phyloP scores from a whole-genome alignment of 1,140 invertebrate species.

The Drosophila lini region DNA sequence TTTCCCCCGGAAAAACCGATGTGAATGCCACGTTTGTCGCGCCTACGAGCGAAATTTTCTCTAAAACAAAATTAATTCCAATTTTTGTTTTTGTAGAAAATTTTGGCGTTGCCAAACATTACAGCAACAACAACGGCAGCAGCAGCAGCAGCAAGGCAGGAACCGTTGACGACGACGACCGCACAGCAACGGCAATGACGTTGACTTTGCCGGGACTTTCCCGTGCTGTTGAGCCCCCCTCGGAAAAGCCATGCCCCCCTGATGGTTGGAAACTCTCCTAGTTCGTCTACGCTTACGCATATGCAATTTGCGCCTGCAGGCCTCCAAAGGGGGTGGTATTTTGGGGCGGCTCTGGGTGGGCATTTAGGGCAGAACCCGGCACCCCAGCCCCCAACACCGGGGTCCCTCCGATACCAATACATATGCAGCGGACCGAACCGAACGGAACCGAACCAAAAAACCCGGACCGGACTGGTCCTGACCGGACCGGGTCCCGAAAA shows the following conservation, averaged over 20 bases:
- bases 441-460: slow-evolving; percentile 24
- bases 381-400: neutral
- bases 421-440: slow-evolving; percentile 41
- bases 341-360: slow-evolving; percentile 3
- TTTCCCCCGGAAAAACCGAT: slow-evolving; percentile 3
- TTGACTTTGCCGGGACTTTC: slow-evolving; percentile 68
- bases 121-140: slow-evolving; percentile 50
- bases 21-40: slow-evolving; percentile 39
- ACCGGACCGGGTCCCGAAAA: slow-evolving; percentile 37
- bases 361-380: neutral
- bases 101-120: slow-evolving; percentile 74
- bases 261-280: slow-evolving; percentile 23
- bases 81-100: slow-evolving; percentile 83
- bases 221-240: slow-evolving; percentile 21
- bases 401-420: slow-evolving; percentile 37
- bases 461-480: neutral
- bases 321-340: slow-evolving; percentile 41
- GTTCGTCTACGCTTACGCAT: slow-evolving; percentile 59
- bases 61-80: slow-evolving; percentile 83
- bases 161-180: slow-evolving; percentile 53
- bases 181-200: slow-evolving; percentile 53
- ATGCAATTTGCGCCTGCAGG: slow-evolving; percentile 80
- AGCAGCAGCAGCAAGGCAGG: slow-evolving; percentile 36
- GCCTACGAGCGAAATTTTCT: slow-evolving; percentile 77
- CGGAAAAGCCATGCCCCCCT: slow-evolving; percentile 5